Evolutionary conservation across 2,888 invertebrate species (phyloP), one percentile per base, ranked within the genome.

Genomic region (Dryococelus australis): DNA sequence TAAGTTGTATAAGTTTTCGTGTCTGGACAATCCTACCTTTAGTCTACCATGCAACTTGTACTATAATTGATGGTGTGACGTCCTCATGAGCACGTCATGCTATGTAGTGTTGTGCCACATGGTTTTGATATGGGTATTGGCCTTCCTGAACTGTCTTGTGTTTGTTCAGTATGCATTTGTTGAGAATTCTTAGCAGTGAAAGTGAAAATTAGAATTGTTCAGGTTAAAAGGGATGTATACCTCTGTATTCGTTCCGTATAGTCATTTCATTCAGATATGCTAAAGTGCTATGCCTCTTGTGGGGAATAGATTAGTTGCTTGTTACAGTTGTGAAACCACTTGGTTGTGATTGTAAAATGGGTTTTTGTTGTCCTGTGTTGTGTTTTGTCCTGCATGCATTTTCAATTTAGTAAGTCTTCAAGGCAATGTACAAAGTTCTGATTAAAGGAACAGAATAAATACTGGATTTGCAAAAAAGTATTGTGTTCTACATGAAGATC

Each of bases 141-240:
- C 87, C 87, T 87, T 87, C 87, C 78, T 87, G 87, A 87, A 81
- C 87, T 87, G 86, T 87, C 87, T 87, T 83, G 83, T 83, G 83
- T 83, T 26, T 83, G n/a, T 43, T 83, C 13, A 80, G 9, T 43
- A 35, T 83, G 83, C 13, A 65, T 65, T 65, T 16, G 10, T 16
- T 6, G 1, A 13, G n/a, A 65, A n/a, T 24, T 65, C 1, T 65
- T 65, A 65, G 47, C 47, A 47, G 65, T 65, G 65, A 65, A 24
- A 24, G 20, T 65, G 20, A 65, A 24, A 5, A 47, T 47, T 65
- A 12, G n/a, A 8, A 16, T 16, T 65, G 24, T 35, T 1, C 35
- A 65, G 20, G 10, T 16, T 65, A 9, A 65, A 20, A 65, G 65
- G 6, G n/a, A 65, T 51, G 51, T 51, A 51, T 51, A 8, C 51